These are phyloP conservation scores for Acleris holmiana DNA, from an alignment of 2,888 invertebrate species.

Conservation along the genomic window DNA sequence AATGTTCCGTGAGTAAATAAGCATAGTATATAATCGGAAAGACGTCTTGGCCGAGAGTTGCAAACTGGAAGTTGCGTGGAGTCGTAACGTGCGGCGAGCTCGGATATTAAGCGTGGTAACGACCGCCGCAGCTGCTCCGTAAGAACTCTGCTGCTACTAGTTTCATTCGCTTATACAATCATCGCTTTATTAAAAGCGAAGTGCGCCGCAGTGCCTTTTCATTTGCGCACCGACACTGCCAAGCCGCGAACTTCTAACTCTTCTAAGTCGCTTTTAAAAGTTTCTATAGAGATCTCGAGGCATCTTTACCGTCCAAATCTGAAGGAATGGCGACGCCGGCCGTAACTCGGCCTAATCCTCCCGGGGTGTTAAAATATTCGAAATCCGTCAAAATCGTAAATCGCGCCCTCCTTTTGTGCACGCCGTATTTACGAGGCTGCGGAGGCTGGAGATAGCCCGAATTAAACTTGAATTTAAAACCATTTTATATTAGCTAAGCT, in stretches of 20 bases:
- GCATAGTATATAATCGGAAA: constrained; percentile 12
- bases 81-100: constrained; percentile 26
- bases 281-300: constrained; percentile 20
- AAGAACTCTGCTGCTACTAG: constrained; percentile 43
- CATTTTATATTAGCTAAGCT: constrained; percentile 85
- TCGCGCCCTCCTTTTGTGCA: constrained; percentile 76
- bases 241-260: constrained; percentile 2
- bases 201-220: constrained; percentile 23
- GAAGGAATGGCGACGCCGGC: constrained; percentile 27
- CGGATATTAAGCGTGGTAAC: constrained; percentile 47
- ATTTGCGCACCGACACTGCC: background rate
- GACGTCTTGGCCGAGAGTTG: constrained; percentile 5
- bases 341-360: constrained; percentile 65
- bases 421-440: constrained; percentile 70
- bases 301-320: constrained; percentile 36
- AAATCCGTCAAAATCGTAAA: constrained; percentile 81
- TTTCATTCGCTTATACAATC: constrained; percentile 57
- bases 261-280: constrained; percentile 13
- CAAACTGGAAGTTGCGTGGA: constrained; percentile 30
- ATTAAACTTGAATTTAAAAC: constrained; percentile 85
- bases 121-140: constrained; percentile 47
- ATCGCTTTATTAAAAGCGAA: constrained; percentile 63
- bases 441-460: constrained; percentile 79
- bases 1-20: constrained; percentile 8
- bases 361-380: constrained; percentile 73